Evolutionary conservation across 2,888 invertebrate genomes (phyloP).

Genomic region (Byasa hedistus): DNA sequence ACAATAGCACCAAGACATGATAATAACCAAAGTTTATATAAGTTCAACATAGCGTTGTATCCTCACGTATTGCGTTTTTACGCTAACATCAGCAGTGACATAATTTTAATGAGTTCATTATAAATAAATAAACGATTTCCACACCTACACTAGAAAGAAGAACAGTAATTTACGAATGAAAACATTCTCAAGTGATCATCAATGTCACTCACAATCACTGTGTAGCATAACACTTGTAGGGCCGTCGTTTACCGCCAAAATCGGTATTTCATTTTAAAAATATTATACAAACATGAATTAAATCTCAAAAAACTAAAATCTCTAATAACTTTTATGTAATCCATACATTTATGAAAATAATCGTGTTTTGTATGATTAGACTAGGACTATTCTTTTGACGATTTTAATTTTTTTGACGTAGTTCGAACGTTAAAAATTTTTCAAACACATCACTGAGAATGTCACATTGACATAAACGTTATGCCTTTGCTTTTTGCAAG

Average conservation of each 20-base stretch:
- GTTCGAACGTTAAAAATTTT: no score
- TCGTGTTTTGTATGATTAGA: no score
- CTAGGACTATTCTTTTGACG: no score
- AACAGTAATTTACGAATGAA: conserved; percentile 27
- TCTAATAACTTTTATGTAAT: no score
- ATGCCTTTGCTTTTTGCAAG: no score
- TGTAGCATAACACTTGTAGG: background rate
- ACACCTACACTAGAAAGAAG: conserved; percentile 54
- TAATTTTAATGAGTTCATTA: conserved; percentile 58
- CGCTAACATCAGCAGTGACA: conserved; percentile 53
- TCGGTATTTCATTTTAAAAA: background rate
- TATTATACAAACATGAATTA: no score
- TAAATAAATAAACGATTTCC: conserved; percentile 57
- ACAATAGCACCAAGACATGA: conserved; percentile 69
- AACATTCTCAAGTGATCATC: conserved; percentile 20
- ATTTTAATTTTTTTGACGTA: no score
- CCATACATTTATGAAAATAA: no score
- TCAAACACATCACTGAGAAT: no score
- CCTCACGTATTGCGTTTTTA: conserved; percentile 42
- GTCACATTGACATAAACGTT: no score
- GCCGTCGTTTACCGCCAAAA: background rate
- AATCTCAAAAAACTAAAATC: no score
- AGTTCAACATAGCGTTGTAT: conserved; percentile 66
- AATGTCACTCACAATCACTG: conserved; percentile 15
- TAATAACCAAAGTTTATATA: conserved; percentile 72